Evolutionary conservation across 2,113 vertebrate genomes (phyloP), one percentile per base, ranked within the genome.

Genomic region (Sylvietta virens): DNA sequence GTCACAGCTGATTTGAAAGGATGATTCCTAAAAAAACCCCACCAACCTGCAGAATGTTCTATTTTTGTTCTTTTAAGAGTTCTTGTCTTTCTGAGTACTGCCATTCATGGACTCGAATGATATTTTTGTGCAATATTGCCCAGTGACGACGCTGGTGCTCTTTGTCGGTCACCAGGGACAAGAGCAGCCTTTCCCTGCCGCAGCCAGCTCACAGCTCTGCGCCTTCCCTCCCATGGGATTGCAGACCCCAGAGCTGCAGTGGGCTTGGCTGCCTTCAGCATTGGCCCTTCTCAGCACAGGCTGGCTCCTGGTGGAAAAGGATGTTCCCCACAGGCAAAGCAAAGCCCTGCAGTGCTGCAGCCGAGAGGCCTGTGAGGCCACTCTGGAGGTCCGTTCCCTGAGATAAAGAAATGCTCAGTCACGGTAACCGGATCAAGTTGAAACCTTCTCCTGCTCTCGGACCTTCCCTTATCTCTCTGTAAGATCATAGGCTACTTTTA

Each of bases 201-300:
- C 57, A 82, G 31, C 10, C 35, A 56, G 27, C 2, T 0, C 16
- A 2, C 2, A 33, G n/a, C 37, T 69, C 60, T 42, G 18, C 48
- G n/a, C 17, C n/a, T n/a, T 24, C 28, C 69, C 23, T 30, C 21
- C 20, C 2, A 0, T 5, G 77, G 44, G 9, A 13, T 0, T n/a
- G 56, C 81, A 84, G 78, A 58, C 66, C 42, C 45, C 17, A 65
- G 53, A 21, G 4, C 47, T 64, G 78, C 77, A 27, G 24, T 1
- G 30, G 77, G 24, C 60, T 84, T 50, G 56, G 23, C 50, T 4
- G 0, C 5, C 66, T 71, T 26, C 6, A 30, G 31, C 20, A 9
- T 42, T 56, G 70, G 17, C 56, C 65, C 26, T 84, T 56, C 50
- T 18, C 7, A 45, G 42, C 18, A 15, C 12, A 39, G 61, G 44